Conservation (phyloP, 2,113 vertebrate species). For the Cephalopterus ornatus region DNA sequence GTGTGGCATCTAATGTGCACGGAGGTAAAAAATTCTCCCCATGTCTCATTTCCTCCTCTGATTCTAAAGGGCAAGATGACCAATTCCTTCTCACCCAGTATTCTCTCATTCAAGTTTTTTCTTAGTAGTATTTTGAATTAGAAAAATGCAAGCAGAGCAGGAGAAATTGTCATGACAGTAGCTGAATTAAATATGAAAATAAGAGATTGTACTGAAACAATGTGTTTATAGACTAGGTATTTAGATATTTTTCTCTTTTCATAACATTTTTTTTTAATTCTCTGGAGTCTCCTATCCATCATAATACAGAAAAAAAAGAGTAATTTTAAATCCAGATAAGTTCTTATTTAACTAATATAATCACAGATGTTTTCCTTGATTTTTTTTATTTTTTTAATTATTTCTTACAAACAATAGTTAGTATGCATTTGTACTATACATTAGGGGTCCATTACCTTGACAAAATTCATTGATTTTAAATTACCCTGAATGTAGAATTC, state of each 20-base stretch:
- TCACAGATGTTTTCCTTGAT: neutral
- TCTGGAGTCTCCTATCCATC: neutral
- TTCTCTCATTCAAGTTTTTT: neutral
- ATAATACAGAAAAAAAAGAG: neutral
- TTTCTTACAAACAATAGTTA: neutral
- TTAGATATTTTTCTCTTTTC: neutral
- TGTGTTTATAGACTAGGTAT: neutral
- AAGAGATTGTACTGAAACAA: neutral
- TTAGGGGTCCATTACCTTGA: neutral
- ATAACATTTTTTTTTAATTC: neutral
- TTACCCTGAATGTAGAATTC: slow-evolving; percentile 1
- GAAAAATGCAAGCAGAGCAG: neutral
- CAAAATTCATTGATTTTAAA: slow-evolving; percentile 13
- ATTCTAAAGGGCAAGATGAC: neutral
- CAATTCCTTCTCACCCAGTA: neutral
- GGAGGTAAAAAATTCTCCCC: neutral
- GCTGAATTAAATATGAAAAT: slow-evolving; percentile 12
- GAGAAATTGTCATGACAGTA: neutral
- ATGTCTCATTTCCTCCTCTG: neutral
- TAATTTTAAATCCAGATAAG: neutral
- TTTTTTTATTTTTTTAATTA: slow-evolving; percentile 12
- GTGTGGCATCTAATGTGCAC: neutral
- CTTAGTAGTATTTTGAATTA: neutral
- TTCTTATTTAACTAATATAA: neutral
- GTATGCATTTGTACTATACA: neutral